Evolutionary conservation across 2,797 vertebrate species (phyloP), one percentile per base, ranked within the genome.

Genomic region (Picus viridis): DNA sequence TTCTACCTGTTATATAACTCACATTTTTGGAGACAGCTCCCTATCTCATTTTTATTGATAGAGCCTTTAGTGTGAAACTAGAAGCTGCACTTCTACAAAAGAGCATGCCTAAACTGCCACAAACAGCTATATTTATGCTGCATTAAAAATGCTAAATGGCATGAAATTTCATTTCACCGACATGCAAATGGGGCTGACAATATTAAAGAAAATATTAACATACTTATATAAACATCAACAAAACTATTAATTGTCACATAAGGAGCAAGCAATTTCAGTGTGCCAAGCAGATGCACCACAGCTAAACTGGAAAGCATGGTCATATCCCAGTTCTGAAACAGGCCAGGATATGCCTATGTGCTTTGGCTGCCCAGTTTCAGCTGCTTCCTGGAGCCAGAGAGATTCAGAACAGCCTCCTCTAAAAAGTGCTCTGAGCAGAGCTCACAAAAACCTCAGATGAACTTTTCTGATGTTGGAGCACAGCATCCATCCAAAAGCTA

Each of bases 1-100:
- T 80, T 88, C 92, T 94, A 59, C 63, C 59, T 36, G 29, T 94
- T 94, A 91, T 19, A 30, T 80, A 95, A 92, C 83, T 92, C 68
- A 12, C 59, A 67, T 78, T 82, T 90, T 59, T 65, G n/a, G 73
- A 73, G 83, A 32, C 86, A 91, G 76, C 63, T 92, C 94, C 84
- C 61, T 59, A 65, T 90, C 62, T 85, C 47, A 43, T 78, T 94
- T 93, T 71, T 74, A 87, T 65, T 29, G 69, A 85, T 10, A 30
- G 10, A 77, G 63, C 63, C 78, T 65, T 81, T 2, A 12, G 74
- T 57, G 45, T 57, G 49, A 64, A 93, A 89, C 32, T 83, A 86
- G 71, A 53, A 79, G 43, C 71, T 59, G 26, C 7, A 88, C 36
- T 57, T 64, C 79, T 57, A n/a, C 13, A 65, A 79, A 32, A n/a